phyloP scores from a whole-genome alignment of 2,113 vertebrate genomes.

The Passer domesticus region DNA sequence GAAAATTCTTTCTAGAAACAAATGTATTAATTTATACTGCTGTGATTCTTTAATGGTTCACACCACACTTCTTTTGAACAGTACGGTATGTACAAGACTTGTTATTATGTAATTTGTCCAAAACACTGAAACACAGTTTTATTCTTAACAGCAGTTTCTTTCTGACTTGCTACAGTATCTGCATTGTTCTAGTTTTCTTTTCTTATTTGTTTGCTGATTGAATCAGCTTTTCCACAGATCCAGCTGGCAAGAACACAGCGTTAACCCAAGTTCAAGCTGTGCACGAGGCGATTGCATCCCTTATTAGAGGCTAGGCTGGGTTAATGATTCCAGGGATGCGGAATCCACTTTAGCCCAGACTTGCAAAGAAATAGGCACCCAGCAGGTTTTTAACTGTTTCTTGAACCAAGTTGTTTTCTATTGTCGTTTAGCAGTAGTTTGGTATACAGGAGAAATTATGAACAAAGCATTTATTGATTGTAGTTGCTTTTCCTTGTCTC shows the following conservation, averaged over 20 bases:
- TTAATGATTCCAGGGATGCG: slow-evolving; percentile 34
- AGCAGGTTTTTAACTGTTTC: background rate
- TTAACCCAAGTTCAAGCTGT: slow-evolving; percentile 70
- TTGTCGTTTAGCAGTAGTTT: background rate
- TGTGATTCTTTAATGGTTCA: background rate
- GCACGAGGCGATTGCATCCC: slow-evolving; percentile 54
- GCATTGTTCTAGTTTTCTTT: slow-evolving; percentile 60
- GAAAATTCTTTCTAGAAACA: background rate
- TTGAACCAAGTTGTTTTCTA: background rate
- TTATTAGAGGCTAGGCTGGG: slow-evolving; percentile 46
- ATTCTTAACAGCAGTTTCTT: slow-evolving; percentile 42
- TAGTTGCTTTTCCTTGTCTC: slow-evolving; percentile 35
- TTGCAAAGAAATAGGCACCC: slow-evolving; percentile 35
- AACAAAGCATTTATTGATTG: slow-evolving; percentile 7
- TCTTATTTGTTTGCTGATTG: slow-evolving; percentile 62
- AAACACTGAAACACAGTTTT: slow-evolving; percentile 10
- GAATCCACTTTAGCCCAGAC: slow-evolving; percentile 65
- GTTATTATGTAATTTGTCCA: background rate
- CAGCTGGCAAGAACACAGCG: slow-evolving; percentile 66
- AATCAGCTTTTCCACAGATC: slow-evolving; percentile 66
- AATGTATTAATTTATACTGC: background rate
- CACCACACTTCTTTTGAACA: background rate
- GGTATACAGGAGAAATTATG: background rate
- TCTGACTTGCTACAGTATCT: slow-evolving; percentile 47
- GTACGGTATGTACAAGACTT: background rate